Evolutionary conservation across 2,797 vertebrate species (phyloP).

Genomic region (Atherinosoma microstoma): DNA sequence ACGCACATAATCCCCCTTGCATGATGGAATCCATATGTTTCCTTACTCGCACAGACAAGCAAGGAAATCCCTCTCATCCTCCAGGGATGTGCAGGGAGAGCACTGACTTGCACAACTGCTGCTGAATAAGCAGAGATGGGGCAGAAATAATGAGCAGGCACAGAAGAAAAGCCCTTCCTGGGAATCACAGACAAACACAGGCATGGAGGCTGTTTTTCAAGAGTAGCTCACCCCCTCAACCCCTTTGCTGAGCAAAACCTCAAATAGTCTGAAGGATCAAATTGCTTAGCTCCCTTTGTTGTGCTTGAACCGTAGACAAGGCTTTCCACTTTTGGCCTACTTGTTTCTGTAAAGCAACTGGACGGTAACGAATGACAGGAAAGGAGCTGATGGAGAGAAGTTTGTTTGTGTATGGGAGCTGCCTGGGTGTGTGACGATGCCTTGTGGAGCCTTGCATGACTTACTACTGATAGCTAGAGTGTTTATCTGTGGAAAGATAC

Average conservation of each 20-base stretch:
- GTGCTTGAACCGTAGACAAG: conserved; percentile 62
- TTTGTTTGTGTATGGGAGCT: conserved; percentile 52
- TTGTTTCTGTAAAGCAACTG: conserved; percentile 63
- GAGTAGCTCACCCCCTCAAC: conserved; percentile 33
- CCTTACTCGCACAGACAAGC: conserved; percentile 22
- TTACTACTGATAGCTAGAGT: conserved; percentile 25
- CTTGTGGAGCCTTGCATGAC: conserved; percentile 24
- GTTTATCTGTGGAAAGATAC: conserved; percentile 32
- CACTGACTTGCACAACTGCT: conserved; percentile 48
- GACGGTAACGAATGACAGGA: conserved; percentile 46
- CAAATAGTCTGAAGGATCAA: conserved; percentile 64
- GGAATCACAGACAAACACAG: conserved; percentile 58
- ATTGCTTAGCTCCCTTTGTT: conserved; percentile 77
- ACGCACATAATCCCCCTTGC: neutral
- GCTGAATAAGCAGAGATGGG: conserved; percentile 62
- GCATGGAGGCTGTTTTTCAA: conserved; percentile 48
- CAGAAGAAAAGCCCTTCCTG: conserved; percentile 41
- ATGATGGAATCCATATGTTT: conserved; percentile 5
- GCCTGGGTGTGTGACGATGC: conserved; percentile 38
- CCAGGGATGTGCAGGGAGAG: conserved; percentile 62
- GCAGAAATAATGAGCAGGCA: conserved; percentile 57
- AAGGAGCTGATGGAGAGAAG: conserved; percentile 42
- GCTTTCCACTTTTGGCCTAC: conserved; percentile 74
- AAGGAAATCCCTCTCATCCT: conserved; percentile 68
- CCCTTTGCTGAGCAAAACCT: conserved; percentile 24